Evolutionary conservation across 2,888 invertebrate species (phyloP), one percentile per base, ranked within the genome.

Genomic region (Diaphora mendica): DNA sequence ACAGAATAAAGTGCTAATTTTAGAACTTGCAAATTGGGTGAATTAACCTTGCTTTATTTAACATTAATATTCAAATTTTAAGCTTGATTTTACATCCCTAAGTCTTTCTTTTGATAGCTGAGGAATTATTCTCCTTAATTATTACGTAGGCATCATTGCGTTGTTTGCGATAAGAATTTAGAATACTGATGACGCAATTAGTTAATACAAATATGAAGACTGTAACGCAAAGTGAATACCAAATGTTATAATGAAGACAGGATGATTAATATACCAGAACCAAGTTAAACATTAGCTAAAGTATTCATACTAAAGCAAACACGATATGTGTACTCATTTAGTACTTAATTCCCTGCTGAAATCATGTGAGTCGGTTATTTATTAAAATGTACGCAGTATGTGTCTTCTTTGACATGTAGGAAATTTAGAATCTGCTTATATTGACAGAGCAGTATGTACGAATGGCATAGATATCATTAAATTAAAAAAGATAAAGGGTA

Each of bases 241-340:
- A 48, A 48, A 48, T 33, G 30, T 33, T 13, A 20, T 33, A 48
- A 48, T 13, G 48, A 33, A 67, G 44, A 48, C 48, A 59, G n/a
- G 26, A 59, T 69, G n/a, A 68, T 69, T 55, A 55, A 69, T 48
- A 44, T 48, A 69, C 39, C 68, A 35, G 15, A 39, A 9, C 35
- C 35, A 59, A 69, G 59, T 59, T 69, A 69, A 69, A 59, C 26
- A 69, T 55, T 35, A 35, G 55, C 68, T 35, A 1, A 55, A 39
- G 55, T 35, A 55, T 35, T 26, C 39, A 55, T 17, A 69, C 35
- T 9, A 69, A 69, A 35, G 39, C 55, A 39, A 59, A 55, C 26
- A 39, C 17, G 39, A n/a, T 9, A 59, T 39, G 39, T 20, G 39
- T 26, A 69, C 39, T 69, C 2, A 69, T 69, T 69, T 59, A 17